Conservation (phyloP, 2,888 invertebrate species). For the Athalia cordata region DNA sequence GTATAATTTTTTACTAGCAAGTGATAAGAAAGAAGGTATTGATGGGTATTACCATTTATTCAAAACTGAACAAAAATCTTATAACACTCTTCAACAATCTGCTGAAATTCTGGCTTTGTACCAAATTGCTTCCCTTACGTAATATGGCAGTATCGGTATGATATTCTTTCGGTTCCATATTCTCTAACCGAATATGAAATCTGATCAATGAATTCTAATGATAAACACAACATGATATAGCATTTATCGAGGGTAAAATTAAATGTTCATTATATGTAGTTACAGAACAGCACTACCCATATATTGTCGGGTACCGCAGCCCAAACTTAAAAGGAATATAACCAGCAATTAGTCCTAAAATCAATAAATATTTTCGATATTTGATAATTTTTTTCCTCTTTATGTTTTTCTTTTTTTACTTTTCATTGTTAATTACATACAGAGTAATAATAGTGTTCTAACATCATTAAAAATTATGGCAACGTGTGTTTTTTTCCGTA, state of each 20-base stretch:
- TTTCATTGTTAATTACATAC: constrained; percentile 19
- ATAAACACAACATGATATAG: constrained; percentile 20
- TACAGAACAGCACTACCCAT: constrained; percentile 15
- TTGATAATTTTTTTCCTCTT: constrained; percentile 9
- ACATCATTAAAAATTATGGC: constrained; percentile 42
- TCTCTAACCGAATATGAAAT: constrained; percentile 24
- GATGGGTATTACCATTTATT: neutral
- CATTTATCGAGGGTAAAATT: constrained; percentile 26
- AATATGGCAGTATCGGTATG: constrained; percentile 69
- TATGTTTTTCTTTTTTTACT: too few relatives aligned
- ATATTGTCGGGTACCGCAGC: constrained; percentile 4
- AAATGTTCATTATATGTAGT: constrained; percentile 20
- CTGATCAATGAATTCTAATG: constrained; percentile 1
- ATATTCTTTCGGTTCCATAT: constrained; percentile 56
- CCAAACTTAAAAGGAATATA: constrained; percentile 16
- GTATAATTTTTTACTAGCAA: constrained; percentile 5
- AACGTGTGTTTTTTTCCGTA: constrained; percentile 29
- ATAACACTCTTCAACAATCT: constrained; percentile 24
- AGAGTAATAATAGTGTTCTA: constrained; percentile 31
- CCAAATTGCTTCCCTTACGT: constrained; percentile 63
- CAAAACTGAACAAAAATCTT: neutral
- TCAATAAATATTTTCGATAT: constrained; percentile 40
- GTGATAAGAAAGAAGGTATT: neutral
- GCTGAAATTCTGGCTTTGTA: constrained; percentile 53
- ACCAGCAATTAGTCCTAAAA: constrained; percentile 37